Conservation (phyloP, 2,888 invertebrate genomes). For the Tromatobia lineatoria region DNA sequence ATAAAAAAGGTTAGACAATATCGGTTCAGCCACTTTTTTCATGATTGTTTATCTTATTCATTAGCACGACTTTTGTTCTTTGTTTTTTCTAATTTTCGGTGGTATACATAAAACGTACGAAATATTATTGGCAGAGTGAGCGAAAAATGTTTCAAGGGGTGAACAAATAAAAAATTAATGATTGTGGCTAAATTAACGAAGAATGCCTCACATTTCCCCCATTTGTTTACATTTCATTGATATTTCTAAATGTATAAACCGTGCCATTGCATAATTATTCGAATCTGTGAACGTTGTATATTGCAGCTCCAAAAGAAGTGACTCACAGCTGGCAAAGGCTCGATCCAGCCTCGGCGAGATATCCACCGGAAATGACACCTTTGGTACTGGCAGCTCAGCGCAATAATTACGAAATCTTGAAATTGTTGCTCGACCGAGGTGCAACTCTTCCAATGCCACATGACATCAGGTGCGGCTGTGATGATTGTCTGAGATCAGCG, state of each 20-base stretch:
- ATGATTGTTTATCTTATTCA: no score
- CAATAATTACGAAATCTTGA: slow-evolving; percentile 98
- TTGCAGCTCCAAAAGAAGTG: slow-evolving; percentile 72
- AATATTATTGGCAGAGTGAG: no score
- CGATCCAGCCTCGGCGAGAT: slow-evolving; percentile 93
- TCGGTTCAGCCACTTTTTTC: no score
- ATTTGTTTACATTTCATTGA: neutral
- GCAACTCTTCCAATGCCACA: slow-evolving; percentile 96
- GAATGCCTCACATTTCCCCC: neutral
- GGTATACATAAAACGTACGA: no score
- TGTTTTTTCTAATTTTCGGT: no score
- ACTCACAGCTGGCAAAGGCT: slow-evolving; percentile 95
- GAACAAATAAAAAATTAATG: no score
- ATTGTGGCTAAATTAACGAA: neutral
- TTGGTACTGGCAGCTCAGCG: slow-evolving; percentile 96
- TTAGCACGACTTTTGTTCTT: no score
- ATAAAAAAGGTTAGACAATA: no score
- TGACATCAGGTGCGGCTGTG: slow-evolving; percentile 96
- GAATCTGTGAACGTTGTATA: neutral
- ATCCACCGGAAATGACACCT: slow-evolving; percentile 97
- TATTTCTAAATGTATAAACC: neutral
- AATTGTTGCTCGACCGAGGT: slow-evolving; percentile 96
- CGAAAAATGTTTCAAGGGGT: no score
- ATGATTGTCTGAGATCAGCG: slow-evolving; percentile 92
- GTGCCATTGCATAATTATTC: neutral